Evolutionary conservation across 2,113 vertebrate genomes (phyloP).

Genomic region (Collichthys lucidus): DNA sequence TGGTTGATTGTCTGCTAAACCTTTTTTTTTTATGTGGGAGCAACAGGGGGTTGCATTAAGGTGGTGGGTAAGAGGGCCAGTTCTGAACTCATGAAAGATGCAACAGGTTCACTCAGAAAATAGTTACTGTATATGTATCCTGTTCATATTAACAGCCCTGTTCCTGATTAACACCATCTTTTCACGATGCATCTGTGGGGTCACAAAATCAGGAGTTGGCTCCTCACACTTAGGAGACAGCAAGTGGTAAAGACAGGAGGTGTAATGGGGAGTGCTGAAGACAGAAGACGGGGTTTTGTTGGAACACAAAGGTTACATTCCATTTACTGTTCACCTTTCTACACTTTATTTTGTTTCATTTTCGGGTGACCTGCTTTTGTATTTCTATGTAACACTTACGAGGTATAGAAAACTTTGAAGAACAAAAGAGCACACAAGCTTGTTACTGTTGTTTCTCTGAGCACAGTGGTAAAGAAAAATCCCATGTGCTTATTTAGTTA

Average conservation of each 20-base stretch:
- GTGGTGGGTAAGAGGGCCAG: conserved; percentile 50
- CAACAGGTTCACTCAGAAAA: conserved; percentile 41
- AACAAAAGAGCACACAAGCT: conserved; percentile 73
- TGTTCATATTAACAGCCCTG: conserved; percentile 42
- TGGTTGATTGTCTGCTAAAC: conserved; percentile 46
- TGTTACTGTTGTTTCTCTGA: conserved; percentile 72
- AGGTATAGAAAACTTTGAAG: conserved; percentile 69
- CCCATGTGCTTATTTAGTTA: conserved; percentile 68
- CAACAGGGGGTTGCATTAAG: conserved; percentile 36
- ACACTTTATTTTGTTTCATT: conserved; percentile 39
- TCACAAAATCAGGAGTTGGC: conserved; percentile 38
- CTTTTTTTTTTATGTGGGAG: conserved; percentile 25
- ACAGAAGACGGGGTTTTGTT: conserved; percentile 41
- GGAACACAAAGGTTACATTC: conserved; percentile 77
- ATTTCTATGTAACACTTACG: conserved; percentile 71
- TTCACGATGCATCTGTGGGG: conserved; percentile 46
- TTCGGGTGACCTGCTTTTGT: conserved; percentile 69
- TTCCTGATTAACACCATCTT: conserved; percentile 49
- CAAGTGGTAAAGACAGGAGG: conserved; percentile 20
- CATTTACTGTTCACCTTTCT: conserved; percentile 75
- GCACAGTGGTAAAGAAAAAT: conserved; percentile 62
- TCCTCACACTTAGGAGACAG: conserved; percentile 24
- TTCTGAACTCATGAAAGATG: conserved; percentile 51
- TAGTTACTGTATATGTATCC: conserved; percentile 31
- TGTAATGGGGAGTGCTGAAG: conserved; percentile 26